Evolutionary conservation across 2,113 vertebrate species (phyloP), one percentile per base, ranked within the genome.

Genomic region (Galbula dea): DNA sequence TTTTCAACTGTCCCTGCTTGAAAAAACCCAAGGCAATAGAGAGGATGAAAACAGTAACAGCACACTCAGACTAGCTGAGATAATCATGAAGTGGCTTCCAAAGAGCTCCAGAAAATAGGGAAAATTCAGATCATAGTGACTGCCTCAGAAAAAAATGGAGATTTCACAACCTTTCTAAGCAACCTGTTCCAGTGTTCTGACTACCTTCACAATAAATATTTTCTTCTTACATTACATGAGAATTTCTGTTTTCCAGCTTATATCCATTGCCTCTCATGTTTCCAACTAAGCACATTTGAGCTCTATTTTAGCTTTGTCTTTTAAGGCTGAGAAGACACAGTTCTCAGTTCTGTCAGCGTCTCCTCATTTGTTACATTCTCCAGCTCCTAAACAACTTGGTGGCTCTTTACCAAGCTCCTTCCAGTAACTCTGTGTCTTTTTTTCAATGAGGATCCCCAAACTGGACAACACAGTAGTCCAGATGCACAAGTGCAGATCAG

Each of bases 321-420:
- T 58, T 52, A 7, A 55, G 30, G 51, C 22, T 84, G 51, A 82
- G 36, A 12, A 75, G 34, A 76, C 32, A 30, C 34, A 76, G 17
- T 19, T 20, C 46, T 61, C 34, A 76, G 17, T 19, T 20, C 46
- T 61, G 39, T 41, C 51, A 81, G 34, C 12, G 26, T 46, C 13
- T 69, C 7, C 39, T 66, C 0, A 0, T 51, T 26, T 29, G 6
- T 69, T 29, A 39, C 9, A 36, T 5, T 6, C 24, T 84, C 36
- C 57, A 74, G 41, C 16, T 89, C 46, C 37, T 84, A 57, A 84
- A 21, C 41, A 58, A 19, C 11, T 15, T 71, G 27, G 19, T 81
- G 37, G 23, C 27, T 81, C 49, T 81, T 59, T 32, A 30, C 29
- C 52, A 52, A 52, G 18, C 19, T 67, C 21, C 9, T 30, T 77